Evolutionary conservation across 2,888 invertebrate species (phyloP).

Genomic region (Corythucha ciliata): DNA sequence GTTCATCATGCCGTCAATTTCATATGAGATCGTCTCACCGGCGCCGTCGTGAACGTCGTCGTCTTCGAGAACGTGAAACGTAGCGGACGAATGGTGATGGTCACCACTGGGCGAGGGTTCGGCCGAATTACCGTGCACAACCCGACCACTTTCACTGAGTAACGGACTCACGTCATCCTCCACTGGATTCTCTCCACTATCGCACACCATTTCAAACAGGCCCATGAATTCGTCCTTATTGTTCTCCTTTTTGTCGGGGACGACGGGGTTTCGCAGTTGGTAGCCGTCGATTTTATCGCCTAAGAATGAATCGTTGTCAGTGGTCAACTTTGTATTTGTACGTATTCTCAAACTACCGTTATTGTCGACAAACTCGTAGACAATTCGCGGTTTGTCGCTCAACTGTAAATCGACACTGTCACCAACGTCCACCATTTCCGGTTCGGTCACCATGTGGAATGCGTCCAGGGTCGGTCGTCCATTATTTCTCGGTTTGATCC

Average conservation of each 20-base stretch:
- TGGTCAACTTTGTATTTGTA: no score
- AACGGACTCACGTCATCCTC: conserved; percentile 18
- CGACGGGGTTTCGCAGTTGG: conserved; percentile 30
- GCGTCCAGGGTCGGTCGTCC: conserved; percentile 21
- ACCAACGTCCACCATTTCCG: no score
- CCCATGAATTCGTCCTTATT: conserved; percentile 32
- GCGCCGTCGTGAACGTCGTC: conserved; percentile 12
- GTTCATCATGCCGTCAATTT: conserved; percentile 29
- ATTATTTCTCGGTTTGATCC: conserved; percentile 11
- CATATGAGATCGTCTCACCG: conserved; percentile 28
- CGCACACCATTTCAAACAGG: conserved; percentile 31
- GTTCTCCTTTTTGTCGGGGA: conserved; percentile 28
- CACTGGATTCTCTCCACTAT: conserved; percentile 21
- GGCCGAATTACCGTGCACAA: no score
- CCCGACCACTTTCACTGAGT: conserved; percentile 15
- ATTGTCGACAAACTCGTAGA: conserved; percentile 34
- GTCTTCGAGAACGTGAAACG: conserved; percentile 27
- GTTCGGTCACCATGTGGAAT: no score
- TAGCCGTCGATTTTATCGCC: conserved; percentile 33
- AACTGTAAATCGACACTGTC: no score
- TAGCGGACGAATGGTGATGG: no score
- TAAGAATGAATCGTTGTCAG: no score
- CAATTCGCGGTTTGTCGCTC: no score
- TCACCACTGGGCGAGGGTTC: no score
- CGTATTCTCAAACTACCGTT: no score